Conservation (phyloP, 2,888 invertebrate genomes). For the Trichacis sp. region DNA sequence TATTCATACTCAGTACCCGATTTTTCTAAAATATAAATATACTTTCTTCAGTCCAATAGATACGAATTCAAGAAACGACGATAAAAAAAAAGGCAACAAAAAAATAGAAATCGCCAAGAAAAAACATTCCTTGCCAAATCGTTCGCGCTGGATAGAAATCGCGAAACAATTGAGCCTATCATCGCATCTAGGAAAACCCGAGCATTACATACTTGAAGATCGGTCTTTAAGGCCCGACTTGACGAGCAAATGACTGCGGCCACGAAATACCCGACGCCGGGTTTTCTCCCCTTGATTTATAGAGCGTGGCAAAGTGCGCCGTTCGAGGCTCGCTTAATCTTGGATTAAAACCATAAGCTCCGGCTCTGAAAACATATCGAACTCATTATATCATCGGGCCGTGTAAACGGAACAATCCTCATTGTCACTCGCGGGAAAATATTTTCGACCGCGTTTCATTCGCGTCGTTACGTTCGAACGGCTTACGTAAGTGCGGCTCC, state of each 20-base stretch:
- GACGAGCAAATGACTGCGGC: conserved; percentile 34
- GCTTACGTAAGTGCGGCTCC: neutral
- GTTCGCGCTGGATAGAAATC: no score
- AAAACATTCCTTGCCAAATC: no score
- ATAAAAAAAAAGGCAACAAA: no score
- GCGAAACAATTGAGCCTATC: conserved; percentile 2
- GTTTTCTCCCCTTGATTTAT: conserved; percentile 63
- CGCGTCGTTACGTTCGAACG: neutral
- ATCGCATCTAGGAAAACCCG: conserved; percentile 13
- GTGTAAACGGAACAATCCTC: neutral
- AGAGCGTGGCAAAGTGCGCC: conserved; percentile 62
- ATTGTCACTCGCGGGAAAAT: neutral
- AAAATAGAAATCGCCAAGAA: no score
- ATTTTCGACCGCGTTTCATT: no score
- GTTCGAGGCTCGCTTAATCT: conserved; percentile 54
- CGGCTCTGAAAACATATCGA: neutral
- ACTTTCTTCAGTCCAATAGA: no score
- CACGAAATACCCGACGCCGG: conserved; percentile 38
- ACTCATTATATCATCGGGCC: neutral
- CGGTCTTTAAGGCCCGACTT: conserved; percentile 25
- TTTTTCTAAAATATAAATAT: no score
- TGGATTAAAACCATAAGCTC: conserved; percentile 7
- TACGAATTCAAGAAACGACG: no score
- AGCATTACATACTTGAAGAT: conserved; percentile 24
- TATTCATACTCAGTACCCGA: no score